Evolutionary conservation across 2,113 vertebrate species (phyloP).

Genomic region (Reinhardtius hippoglossoides): DNA sequence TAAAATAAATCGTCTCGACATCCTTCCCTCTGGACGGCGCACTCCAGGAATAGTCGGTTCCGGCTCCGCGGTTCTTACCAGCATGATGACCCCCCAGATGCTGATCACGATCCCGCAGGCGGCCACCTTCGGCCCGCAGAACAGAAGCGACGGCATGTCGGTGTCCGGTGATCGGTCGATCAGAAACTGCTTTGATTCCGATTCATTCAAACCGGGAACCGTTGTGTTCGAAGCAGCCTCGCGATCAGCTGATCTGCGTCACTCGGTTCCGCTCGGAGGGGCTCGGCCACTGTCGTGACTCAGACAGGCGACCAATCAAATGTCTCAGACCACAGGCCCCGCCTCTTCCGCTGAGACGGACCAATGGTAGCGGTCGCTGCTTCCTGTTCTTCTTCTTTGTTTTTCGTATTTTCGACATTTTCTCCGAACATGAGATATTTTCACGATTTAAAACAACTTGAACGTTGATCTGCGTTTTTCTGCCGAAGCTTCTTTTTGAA

Average conservation of each 20-base stretch:
- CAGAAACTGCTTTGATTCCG: not conserved
- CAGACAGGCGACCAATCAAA: constrained; percentile 43
- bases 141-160: constrained; percentile 89
- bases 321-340: not conserved
- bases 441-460: not conserved
- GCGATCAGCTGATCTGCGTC: constrained; percentile 63
- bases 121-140: constrained; percentile 93
- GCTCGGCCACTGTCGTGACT: not conserved
- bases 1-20: not conserved
- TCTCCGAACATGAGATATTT: constrained; percentile 18
- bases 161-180: not conserved
- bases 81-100: constrained; percentile 93
- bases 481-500: not conserved
- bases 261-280: constrained; percentile 43
- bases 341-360: constrained; percentile 37
- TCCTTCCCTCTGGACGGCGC: not conserved
- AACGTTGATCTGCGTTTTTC: not conserved
- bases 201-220: not conserved
- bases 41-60: constrained; percentile 31
- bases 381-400: constrained; percentile 52
- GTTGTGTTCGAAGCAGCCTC: constrained; percentile 13
- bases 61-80: constrained; percentile 81
- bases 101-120: constrained; percentile 94
- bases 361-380: constrained; percentile 59
- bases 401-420: constrained; percentile 9